Base-by-base conservation (phyloP, 2,113 vertebrate species). In the Lophura nycthemera region DNA sequence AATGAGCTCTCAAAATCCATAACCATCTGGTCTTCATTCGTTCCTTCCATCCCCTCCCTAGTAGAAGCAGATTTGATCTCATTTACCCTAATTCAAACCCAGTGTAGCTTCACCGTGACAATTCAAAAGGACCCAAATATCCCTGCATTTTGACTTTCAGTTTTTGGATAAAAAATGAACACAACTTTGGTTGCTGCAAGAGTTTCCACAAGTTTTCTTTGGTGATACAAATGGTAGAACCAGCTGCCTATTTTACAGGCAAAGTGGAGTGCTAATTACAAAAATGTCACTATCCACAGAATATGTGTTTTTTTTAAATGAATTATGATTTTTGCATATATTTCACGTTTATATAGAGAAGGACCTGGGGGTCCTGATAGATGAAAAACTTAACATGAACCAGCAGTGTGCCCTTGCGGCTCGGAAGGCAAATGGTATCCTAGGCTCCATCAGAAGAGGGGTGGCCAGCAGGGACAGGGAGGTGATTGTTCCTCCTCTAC, bases 301-400 rank as follows among this genome's bases (percentile, higher is more conserved):
- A 56, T 3, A 43, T 69, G 69, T 57, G 42, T 21, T 74, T 65
- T 83, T 61, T 60, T 25, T 1, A 13, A 71, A 93, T 69, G 21
- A 82, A 90, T 86, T 64, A 70, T 78, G 36, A 92, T 90, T 95
- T 95, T 89, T 93, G 59, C 94, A 95, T 74, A 83, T 92, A 92
- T 61, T 88, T 47, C 64, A 86, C 36, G 43, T 97, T 96, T 36
- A 36, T 36, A 36, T 36, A 36, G 36, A 36, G 36, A 36, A 36
- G 36, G 36, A 36, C 36, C 36, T 36, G 36, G 36, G 36, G 36
- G 36, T 36, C 36, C 8, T 36, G 36, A 8, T 36, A 36, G 36
- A 36, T 36, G 36, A 36, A 36, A 36, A 36, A 36, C 36, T 36
- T 36, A 36, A 36, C 8, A 36, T 36, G 36, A 36, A 8, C 36